phyloP scores from a whole-genome alignment of 2,797 vertebrate genomes.

The Leucoraja ocellata region DNA sequence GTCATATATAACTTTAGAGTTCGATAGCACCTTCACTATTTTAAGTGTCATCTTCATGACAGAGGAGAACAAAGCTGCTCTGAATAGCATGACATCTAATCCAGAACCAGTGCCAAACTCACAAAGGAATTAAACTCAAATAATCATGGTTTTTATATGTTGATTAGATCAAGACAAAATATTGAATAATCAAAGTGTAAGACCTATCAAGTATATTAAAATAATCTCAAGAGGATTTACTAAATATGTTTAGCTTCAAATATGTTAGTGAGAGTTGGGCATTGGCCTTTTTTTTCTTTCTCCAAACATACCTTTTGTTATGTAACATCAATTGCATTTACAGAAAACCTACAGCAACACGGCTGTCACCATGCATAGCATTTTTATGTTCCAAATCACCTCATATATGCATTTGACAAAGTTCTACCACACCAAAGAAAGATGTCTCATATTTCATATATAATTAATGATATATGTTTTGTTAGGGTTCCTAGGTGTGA shows the following conservation, averaged over 20 bases:
- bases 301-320: neutral
- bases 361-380: neutral
- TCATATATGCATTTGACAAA: neutral
- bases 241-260: neutral
- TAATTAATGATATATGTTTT: neutral
- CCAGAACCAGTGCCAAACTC: neutral
- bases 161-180: neutral
- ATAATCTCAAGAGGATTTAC: slow-evolving; percentile 5
- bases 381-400: neutral
- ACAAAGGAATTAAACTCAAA: neutral
- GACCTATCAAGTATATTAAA: neutral
- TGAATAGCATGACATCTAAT: neutral
- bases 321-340: neutral
- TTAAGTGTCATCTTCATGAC: neutral
- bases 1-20: neutral
- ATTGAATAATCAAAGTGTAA: slow-evolving; percentile 1
- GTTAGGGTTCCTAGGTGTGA: neutral
- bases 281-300: neutral
- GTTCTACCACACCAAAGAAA: neutral
- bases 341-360: neutral
- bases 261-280: neutral
- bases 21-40: neutral
- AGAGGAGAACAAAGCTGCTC: neutral
- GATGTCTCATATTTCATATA: neutral
- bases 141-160: neutral